phyloP scores from a whole-genome alignment of 2,888 invertebrate genomes.

The Ophioninae sp. region DNA sequence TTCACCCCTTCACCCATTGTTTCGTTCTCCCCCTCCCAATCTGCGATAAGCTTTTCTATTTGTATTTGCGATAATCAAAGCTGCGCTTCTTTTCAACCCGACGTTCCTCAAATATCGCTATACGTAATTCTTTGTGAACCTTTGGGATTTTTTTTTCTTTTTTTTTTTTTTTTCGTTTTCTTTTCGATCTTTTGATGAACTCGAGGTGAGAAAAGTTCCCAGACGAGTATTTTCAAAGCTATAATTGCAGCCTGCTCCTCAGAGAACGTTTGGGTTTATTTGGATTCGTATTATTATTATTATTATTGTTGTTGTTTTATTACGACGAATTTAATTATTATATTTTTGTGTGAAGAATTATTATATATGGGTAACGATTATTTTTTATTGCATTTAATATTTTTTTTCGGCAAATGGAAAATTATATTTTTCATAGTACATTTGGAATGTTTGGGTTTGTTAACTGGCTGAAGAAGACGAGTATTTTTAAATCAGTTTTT shows the following conservation, averaged over 20 bases:
- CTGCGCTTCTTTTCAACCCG: conserved; percentile 23
- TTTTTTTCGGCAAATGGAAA: too few relatives aligned
- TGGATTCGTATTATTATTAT: not conserved
- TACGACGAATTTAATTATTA: too few relatives aligned
- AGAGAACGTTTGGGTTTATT: not conserved
- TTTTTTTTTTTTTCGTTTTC: not conserved
- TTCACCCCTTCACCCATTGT: conserved; percentile 41
- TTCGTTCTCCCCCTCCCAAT: conserved; percentile 26
- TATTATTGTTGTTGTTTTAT: too few relatives aligned
- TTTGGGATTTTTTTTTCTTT: not conserved
- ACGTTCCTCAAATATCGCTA: conserved; percentile 17
- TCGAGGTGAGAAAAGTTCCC: conserved; percentile 6
- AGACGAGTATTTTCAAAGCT: conserved; percentile 5
- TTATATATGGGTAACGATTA: too few relatives aligned
- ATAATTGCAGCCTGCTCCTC: not conserved
- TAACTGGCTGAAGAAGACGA: too few relatives aligned
- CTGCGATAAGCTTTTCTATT: conserved; percentile 47
- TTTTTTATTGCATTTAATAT: too few relatives aligned
- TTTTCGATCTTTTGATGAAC: conserved; percentile 33
- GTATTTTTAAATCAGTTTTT: too few relatives aligned
- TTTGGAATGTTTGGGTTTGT: too few relatives aligned
- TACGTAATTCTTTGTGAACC: conserved; percentile 14
- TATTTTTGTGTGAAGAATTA: too few relatives aligned
- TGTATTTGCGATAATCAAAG: conserved; percentile 39
- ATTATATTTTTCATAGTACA: too few relatives aligned